phyloP scores from a whole-genome alignment of 1,140 invertebrate species.

The Ectropis grisescens region DNA sequence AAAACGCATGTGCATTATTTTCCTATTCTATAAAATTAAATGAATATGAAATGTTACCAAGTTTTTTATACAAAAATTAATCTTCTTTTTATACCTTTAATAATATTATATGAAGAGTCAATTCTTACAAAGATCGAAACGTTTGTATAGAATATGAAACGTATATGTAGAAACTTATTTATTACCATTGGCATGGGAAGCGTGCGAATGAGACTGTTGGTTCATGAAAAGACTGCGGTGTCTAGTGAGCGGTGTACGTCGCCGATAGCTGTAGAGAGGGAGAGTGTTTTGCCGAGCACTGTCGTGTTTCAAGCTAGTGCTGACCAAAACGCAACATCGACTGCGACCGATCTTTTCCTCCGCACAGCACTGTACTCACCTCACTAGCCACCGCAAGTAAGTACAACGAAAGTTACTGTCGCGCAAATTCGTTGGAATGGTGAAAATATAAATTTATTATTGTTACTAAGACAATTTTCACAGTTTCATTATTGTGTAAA shows the following conservation, averaged over 20 bases:
- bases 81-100: conserved; percentile 39
- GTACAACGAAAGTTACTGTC: conserved; percentile 40
- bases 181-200: conserved; percentile 31
- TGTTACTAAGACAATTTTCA: conserved; percentile 57
- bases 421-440: conserved; percentile 34
- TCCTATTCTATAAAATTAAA: conserved; percentile 22
- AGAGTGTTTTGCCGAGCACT: too few relatives aligned
- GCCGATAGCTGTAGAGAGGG: too few relatives aligned
- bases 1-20: conserved; percentile 26
- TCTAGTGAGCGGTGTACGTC: too few relatives aligned
- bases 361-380: too few relatives aligned
- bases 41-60: conserved; percentile 17
- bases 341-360: too few relatives aligned
- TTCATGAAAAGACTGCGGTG: too few relatives aligned
- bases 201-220: conserved; percentile 47
- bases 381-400: conserved; percentile 8
- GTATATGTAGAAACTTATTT: conserved; percentile 18
- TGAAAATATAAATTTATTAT: conserved; percentile 14
- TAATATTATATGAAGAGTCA: conserved; percentile 55
- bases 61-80: conserved; percentile 42
- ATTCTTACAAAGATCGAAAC: conserved; percentile 49
- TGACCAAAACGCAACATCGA: too few relatives aligned
- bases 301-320: too few relatives aligned
- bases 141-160: conserved; percentile 37
- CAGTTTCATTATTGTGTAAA: conserved; percentile 63